Evolutionary conservation across 2,113 vertebrate species (phyloP).

Genomic region (Scophthalmus maximus): DNA sequence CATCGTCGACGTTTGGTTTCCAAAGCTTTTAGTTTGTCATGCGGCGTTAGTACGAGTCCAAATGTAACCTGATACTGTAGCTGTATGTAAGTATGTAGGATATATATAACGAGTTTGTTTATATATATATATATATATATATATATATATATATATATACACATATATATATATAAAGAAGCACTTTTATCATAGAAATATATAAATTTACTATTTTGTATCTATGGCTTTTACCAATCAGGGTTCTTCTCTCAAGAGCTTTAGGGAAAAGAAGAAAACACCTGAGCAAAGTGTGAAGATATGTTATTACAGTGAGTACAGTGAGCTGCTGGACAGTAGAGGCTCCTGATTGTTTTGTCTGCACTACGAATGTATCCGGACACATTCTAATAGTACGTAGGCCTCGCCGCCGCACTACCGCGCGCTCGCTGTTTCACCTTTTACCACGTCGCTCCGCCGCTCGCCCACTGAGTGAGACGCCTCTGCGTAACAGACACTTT

Average conservation of each 20-base stretch:
- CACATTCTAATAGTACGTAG: slow-evolving; percentile 39
- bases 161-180: no score
- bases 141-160: slow-evolving; percentile 25
- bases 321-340: slow-evolving; percentile 27
- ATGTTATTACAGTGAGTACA: slow-evolving; percentile 48
- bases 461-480: background rate
- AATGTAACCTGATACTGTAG: slow-evolving; percentile 42
- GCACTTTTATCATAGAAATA: slow-evolving; percentile 68
- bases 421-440: slow-evolving; percentile 17
- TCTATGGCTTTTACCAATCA: slow-evolving; percentile 57
- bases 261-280: slow-evolving; percentile 27
- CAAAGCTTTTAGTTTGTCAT: slow-evolving; percentile 48
- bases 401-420: background rate
- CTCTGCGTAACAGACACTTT: slow-evolving; percentile 20
- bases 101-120: slow-evolving; percentile 41
- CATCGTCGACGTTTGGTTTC: slow-evolving; percentile 35
- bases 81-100: slow-evolving; percentile 9
- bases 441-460: background rate
- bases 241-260: slow-evolving; percentile 46
- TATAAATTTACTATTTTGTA: slow-evolving; percentile 58
- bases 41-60: slow-evolving; percentile 54
- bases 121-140: background rate
- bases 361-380: slow-evolving; percentile 71
- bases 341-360: slow-evolving; percentile 62
- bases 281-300: slow-evolving; percentile 25